A percentile compares a stretch with the other conserved stretches of the same genome.
These are phyloP conservation scores for Sceloporus undulatus DNA, from an alignment of 2,113 vertebrate species.

Conservation along the genomic window DNA sequence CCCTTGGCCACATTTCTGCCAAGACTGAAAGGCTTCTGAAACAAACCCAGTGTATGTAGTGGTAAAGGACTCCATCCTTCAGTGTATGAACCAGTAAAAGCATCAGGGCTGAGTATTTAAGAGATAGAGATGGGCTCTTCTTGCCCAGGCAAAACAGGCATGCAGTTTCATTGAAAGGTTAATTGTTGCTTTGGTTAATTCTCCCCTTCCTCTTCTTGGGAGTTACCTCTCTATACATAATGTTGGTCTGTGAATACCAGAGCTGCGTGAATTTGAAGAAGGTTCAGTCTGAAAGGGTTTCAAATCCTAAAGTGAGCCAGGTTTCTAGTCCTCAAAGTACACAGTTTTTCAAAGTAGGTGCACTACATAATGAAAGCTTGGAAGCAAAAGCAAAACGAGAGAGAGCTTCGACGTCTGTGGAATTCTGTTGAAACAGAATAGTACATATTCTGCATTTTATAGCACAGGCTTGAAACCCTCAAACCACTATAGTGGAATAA, in stretches of 20 bases:
- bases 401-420: not conserved
- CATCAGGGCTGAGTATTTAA: no score
- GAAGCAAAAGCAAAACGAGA: not conserved
- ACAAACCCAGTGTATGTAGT: not conserved
- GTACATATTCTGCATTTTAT: not conserved
- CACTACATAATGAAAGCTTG: not conserved
- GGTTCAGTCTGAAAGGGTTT: not conserved
- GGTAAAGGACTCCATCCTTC: not conserved
- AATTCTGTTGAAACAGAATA: no score
- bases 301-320: not conserved
- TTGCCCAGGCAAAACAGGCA: not conserved
- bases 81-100: not conserved
- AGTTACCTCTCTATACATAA: not conserved
- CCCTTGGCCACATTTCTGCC: not conserved
- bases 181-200: no score
- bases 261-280: not conserved
- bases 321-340: not conserved
- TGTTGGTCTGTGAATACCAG: not conserved
- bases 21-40: not conserved
- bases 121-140: not conserved
- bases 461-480: not conserved
- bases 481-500: not conserved
- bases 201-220: accelerated
- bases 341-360: not conserved
- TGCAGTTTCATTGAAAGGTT: not conserved